Conservation (phyloP, 2,797 vertebrate genomes). For the Halcyon leucocephala region DNA sequence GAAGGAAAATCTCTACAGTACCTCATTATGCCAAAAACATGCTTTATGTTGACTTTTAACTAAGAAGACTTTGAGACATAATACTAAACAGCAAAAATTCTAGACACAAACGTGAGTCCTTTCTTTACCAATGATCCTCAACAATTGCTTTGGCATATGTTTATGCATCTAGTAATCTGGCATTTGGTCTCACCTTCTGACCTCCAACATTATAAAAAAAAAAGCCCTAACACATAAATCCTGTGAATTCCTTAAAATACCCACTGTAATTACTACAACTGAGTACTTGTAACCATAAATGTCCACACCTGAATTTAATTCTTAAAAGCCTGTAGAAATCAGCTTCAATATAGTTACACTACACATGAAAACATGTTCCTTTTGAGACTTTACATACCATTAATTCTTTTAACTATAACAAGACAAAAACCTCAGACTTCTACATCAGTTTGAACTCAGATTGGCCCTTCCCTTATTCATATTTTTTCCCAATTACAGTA, state of each 20-base stretch:
- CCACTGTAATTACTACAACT: neutral
- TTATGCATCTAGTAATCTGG: rapidly evolving
- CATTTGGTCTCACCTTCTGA: neutral
- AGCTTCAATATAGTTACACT: neutral
- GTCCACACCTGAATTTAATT: neutral
- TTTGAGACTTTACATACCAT: neutral
- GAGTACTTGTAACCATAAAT: neutral
- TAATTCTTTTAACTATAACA: rapidly evolving
- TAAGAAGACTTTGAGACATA: neutral
- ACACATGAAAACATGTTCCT: neutral
- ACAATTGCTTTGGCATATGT: neutral
- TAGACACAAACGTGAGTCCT: neutral
- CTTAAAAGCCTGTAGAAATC: neutral
- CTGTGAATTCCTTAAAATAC: neutral
- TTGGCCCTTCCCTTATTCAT: neutral
- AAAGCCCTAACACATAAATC: neutral
- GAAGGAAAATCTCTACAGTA: neutral
- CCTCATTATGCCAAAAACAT: neutral
- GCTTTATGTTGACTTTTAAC: neutral
- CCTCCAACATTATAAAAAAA: neutral
- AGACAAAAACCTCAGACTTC: neutral
- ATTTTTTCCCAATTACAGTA: neutral
- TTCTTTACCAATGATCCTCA: neutral
- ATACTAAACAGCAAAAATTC: neutral
- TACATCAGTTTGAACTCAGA: rapidly evolving